Percentiles rank a stretch among this genome's conserved stretches.
These are phyloP conservation scores for Eospalax fontanierii DNA, from an alignment of 2,797 vertebrate genomes.

Conservation along the genomic window DNA sequence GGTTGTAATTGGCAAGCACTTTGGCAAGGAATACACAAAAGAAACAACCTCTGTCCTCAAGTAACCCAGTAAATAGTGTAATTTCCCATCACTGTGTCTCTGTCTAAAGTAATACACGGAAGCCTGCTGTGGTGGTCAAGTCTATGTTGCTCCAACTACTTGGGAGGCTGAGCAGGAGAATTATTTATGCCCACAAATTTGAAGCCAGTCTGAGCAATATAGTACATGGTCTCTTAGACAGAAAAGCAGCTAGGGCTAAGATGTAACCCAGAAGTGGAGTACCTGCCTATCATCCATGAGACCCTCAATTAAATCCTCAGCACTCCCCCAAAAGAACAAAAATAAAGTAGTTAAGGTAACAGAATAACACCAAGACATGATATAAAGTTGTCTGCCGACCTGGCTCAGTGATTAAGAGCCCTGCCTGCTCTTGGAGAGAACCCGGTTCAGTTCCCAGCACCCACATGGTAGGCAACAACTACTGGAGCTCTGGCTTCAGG, in stretches of 20 bases:
- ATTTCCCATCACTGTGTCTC: background rate
- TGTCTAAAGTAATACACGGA: background rate
- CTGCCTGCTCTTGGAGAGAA: too few relatives aligned
- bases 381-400: background rate
- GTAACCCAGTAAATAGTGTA: background rate
- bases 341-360: background rate
- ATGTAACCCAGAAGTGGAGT: too few relatives aligned
- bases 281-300: too few relatives aligned
- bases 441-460: too few relatives aligned
- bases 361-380: background rate
- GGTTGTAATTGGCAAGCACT: background rate
- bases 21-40: background rate
- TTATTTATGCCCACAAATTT: background rate
- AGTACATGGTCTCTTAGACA: background rate
- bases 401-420: too few relatives aligned
- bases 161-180: background rate
- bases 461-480: too few relatives aligned
- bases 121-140: background rate
- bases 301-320: background rate
- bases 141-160: background rate
- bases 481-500: too few relatives aligned
- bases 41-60: slow-evolving; percentile 2
- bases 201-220: background rate
- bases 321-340: background rate
- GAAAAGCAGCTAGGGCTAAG: background rate